Evolutionary conservation across 2,797 vertebrate species (phyloP).

Genomic region (Eidolon dupreanum): DNA sequence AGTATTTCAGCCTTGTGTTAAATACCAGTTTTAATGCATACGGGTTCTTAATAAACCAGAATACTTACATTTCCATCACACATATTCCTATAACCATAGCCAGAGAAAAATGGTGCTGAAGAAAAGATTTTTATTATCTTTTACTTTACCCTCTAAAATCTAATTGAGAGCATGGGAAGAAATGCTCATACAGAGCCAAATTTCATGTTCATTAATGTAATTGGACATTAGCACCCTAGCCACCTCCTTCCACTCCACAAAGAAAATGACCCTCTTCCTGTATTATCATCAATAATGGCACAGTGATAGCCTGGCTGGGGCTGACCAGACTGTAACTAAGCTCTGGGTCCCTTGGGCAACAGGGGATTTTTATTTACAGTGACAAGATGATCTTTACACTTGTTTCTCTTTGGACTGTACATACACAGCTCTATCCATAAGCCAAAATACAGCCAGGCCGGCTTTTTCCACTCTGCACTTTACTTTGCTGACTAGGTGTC

Average conservation of each 20-base stretch:
- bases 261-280: slow-evolving; percentile 37
- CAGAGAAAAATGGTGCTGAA: slow-evolving; percentile 45
- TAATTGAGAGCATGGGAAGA: slow-evolving; percentile 42
- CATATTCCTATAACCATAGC: background rate
- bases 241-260: background rate
- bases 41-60: slow-evolving; percentile 31
- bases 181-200: slow-evolving; percentile 24
- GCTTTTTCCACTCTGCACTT: slow-evolving; percentile 73
- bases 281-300: slow-evolving; percentile 50
- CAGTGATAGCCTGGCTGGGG: background rate
- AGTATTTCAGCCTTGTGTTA: background rate
- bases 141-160: slow-evolving; percentile 58
- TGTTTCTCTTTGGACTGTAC: slow-evolving; percentile 78
- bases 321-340: slow-evolving; percentile 71
- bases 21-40: background rate
- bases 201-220: slow-evolving; percentile 61
- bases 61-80: background rate
- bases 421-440: slow-evolving; percentile 80
- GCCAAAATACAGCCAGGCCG: slow-evolving; percentile 60
- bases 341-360: slow-evolving; percentile 66
- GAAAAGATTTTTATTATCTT: slow-evolving; percentile 47
- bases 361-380: slow-evolving; percentile 83
- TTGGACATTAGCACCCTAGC: background rate
- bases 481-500: slow-evolving; percentile 80
- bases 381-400: slow-evolving; percentile 82